phyloP scores from a whole-genome alignment of 1,140 invertebrate species.

The Sinonovacula constricta region DNA sequence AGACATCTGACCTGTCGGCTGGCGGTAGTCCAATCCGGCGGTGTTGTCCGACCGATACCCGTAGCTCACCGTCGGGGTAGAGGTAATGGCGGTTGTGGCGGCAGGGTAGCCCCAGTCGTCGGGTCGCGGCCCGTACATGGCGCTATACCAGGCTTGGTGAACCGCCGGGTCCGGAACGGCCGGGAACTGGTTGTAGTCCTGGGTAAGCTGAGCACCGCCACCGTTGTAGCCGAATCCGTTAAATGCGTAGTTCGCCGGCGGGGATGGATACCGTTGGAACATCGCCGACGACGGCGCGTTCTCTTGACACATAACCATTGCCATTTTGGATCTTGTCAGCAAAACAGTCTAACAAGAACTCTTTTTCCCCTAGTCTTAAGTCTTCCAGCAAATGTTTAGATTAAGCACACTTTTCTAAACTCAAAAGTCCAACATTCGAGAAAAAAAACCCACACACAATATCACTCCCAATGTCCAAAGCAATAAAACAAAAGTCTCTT shows the following conservation, averaged over 20 bases:
- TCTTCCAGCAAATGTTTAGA: background rate
- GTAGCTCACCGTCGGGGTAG: constrained; percentile 42
- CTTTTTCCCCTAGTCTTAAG: background rate
- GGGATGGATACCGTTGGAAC: constrained; percentile 46
- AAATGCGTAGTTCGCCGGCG: constrained; percentile 39
- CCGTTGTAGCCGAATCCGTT: constrained; percentile 28
- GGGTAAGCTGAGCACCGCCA: constrained; percentile 20
- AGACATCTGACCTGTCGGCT: constrained; percentile 16
- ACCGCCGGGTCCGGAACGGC: constrained; percentile 46
- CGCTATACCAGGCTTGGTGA: constrained; percentile 54
- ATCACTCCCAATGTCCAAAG: constrained; percentile 14
- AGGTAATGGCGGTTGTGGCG: constrained; percentile 32
- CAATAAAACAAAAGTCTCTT: background rate
- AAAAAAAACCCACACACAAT: background rate
- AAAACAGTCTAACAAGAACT: background rate
- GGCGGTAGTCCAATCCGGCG: constrained; percentile 49
- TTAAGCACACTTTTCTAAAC: background rate
- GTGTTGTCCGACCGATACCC: constrained; percentile 45
- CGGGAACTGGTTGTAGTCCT: constrained; percentile 59
- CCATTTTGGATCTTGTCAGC: constrained; percentile 5
- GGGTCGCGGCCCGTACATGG: constrained; percentile 35
- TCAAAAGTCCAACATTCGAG: background rate
- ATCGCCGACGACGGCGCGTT: constrained; percentile 16
- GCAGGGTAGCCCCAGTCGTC: constrained; percentile 23
- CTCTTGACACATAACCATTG: constrained; percentile 46